phyloP scores from a whole-genome alignment of 2,113 vertebrate genomes.

The Trichomycterus rosablanca region DNA sequence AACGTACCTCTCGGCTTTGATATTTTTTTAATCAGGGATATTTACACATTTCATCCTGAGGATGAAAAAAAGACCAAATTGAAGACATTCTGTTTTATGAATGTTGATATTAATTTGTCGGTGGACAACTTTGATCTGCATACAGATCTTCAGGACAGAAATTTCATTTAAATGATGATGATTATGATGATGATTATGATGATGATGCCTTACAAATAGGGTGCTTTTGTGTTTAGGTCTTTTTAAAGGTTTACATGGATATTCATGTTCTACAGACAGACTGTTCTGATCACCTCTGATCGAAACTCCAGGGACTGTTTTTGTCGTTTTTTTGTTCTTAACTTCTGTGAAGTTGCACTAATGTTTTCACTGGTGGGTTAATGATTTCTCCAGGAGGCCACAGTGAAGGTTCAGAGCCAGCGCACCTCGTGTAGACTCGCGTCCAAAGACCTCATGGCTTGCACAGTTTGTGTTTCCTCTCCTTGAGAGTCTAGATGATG shows the following conservation, averaged over 20 bases:
- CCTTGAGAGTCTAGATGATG: too few relatives aligned
- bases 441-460: too few relatives aligned
- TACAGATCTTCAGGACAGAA: constrained; percentile 17
- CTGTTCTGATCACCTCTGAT: constrained; percentile 20
- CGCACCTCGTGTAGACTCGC: constrained; percentile 1
- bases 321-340: constrained; percentile 3
- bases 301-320: constrained; percentile 2
- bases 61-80: constrained; percentile 23
- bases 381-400: constrained; percentile 37
- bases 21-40: constrained; percentile 20
- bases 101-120: constrained; percentile 27
- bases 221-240: constrained; percentile 1
- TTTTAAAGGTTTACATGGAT: not conserved
- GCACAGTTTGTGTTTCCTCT: too few relatives aligned
- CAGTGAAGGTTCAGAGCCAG: not conserved
- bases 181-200: constrained; percentile 11
- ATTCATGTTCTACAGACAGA: not conserved
- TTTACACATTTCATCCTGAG: constrained; percentile 38
- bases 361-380: constrained; percentile 32
- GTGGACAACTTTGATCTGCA: constrained; percentile 28
- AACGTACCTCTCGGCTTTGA: constrained; percentile 21
- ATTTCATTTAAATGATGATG: too few relatives aligned
- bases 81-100: constrained; percentile 45
- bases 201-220: constrained; percentile 15
- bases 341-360: constrained; percentile 36